Conservation (phyloP, 1,140 invertebrate species). For the Drosophila sp. region DNA sequence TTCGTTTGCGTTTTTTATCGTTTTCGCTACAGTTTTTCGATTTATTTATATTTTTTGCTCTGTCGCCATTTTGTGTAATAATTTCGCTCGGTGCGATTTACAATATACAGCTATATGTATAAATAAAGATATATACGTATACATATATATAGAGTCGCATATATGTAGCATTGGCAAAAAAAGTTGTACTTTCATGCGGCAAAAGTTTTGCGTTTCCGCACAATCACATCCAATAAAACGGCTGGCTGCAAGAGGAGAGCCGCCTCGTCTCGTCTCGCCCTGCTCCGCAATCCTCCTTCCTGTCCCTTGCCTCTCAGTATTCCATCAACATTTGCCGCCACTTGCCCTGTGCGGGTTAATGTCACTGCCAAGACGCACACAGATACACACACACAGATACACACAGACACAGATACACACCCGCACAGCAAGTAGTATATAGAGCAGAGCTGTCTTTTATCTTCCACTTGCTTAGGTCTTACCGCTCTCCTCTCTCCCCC, state of each 20-base stretch:
- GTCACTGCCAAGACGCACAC: slow-evolving; percentile 61
- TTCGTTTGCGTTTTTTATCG: slow-evolving; percentile 26
- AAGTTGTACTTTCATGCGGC: slow-evolving; percentile 54
- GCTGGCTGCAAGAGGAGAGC: slow-evolving; percentile 59
- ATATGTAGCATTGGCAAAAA: slow-evolving; percentile 39
- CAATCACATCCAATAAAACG: slow-evolving; percentile 82
- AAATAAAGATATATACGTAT: slow-evolving; percentile 34
- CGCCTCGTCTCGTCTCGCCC: too few species aligned
- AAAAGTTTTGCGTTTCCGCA: slow-evolving; percentile 78
- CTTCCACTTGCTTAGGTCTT: slow-evolving; percentile 74
- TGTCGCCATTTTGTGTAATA: slow-evolving; percentile 72
- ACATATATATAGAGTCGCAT: slow-evolving; percentile 12
- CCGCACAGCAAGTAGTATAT: slow-evolving; percentile 32
- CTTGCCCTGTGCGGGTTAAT: slow-evolving; percentile 52
- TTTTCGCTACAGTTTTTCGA: slow-evolving; percentile 19
- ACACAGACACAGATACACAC: neutral
- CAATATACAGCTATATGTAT: slow-evolving; percentile 48
- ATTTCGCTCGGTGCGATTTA: slow-evolving; percentile 67
- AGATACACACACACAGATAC: slow-evolving; percentile 8
- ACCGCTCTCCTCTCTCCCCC: neutral
- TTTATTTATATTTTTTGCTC: slow-evolving; percentile 72
- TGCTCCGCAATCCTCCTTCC: too few species aligned
- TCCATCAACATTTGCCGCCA: slow-evolving; percentile 67
- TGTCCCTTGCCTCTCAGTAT: slow-evolving; percentile 33
- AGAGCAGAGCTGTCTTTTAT: slow-evolving; percentile 69